These are phyloP conservation scores for Tokudaia muenninki DNA, from an alignment of 2,797 vertebrate genomes.

Conservation along the genomic window DNA sequence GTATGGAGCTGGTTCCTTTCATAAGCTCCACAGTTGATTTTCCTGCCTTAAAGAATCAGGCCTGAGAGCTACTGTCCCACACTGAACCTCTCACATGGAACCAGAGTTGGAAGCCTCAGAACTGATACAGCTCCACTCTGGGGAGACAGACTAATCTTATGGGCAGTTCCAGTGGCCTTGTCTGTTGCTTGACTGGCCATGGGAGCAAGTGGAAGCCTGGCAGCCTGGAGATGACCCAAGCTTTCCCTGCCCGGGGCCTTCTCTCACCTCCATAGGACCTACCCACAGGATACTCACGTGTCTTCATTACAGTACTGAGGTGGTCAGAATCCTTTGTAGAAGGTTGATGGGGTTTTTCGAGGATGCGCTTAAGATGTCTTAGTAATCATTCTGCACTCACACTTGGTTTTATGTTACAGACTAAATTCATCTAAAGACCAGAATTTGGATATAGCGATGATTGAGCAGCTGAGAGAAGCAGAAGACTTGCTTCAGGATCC, in stretches of 20 bases:
- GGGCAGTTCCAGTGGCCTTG: accelerated
- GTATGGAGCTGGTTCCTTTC: neutral
- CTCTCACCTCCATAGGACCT: accelerated
- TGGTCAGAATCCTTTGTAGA: neutral
- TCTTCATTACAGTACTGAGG: neutral
- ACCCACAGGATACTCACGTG: accelerated
- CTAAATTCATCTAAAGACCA: conserved; percentile 88
- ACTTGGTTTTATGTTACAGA: conserved; percentile 86
- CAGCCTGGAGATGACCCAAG: neutral
- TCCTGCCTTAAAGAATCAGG: neutral
- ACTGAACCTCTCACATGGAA: neutral
- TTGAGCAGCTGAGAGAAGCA: conserved; percentile 94
- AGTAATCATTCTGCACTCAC: conserved; percentile 1
- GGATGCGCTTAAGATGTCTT: neutral
- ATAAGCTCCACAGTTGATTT: neutral
- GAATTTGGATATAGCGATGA: conserved; percentile 91
- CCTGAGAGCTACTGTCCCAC: neutral
- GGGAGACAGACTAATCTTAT: neutral
- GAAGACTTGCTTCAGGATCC: conserved; percentile 94
- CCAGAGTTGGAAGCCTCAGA: neutral
- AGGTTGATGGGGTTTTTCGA: neutral
- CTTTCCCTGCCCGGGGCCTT: accelerated
- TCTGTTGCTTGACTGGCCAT: neutral
- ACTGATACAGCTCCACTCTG: accelerated
- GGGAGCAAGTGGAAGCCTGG: neutral